Conservation (phyloP, 2,113 vertebrate species). For the Hirundichthys speculiger region DNA sequence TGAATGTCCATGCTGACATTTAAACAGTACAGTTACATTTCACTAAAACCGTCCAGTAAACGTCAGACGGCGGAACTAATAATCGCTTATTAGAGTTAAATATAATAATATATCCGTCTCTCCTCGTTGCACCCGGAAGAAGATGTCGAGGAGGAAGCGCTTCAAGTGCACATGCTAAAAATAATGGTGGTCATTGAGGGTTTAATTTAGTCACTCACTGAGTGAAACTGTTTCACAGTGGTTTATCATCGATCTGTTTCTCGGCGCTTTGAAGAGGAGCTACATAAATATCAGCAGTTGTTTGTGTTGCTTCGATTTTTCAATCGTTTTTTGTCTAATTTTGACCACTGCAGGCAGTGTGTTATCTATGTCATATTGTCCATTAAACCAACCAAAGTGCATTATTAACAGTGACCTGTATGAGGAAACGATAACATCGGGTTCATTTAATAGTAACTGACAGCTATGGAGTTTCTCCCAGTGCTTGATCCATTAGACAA, state of each 20-base stretch:
- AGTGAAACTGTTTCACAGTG: background rate
- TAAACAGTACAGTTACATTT: no score
- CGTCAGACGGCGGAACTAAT: no score
- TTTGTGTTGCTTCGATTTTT: background rate
- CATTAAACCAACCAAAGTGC: no score
- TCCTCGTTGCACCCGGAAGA: background rate
- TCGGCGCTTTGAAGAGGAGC: background rate
- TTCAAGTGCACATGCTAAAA: background rate
- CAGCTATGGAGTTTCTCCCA: conserved; percentile 83
- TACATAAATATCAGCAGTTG: background rate
- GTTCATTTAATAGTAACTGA: background rate
- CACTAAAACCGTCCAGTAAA: no score
- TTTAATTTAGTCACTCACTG: background rate
- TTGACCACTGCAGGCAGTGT: no score
- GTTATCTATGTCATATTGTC: no score
- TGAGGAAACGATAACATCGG: background rate
- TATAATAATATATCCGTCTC: no score
- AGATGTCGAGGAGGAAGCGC: conserved; percentile 14
- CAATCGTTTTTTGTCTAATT: background rate
- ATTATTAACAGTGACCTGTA: no score
- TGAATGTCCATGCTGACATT: no score
- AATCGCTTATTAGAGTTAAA: no score
- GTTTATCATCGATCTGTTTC: background rate
- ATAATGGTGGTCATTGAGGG: background rate
- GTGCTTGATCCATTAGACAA: conserved; percentile 82